Base-by-base conservation (phyloP, 1,140 invertebrate species). In the Antheraea mylitta region DNA sequence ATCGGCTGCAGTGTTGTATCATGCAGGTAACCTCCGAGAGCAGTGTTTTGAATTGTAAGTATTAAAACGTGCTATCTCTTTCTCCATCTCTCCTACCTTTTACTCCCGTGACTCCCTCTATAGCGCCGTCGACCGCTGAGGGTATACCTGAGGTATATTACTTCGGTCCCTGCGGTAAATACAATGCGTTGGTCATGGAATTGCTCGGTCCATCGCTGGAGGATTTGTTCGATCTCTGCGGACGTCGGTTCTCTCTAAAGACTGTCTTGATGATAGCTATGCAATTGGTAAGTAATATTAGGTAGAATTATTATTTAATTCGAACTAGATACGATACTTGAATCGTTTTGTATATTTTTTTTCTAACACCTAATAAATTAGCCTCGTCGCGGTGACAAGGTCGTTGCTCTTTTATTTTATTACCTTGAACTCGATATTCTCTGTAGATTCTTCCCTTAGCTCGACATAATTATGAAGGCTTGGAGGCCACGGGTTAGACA, bases 171-270 rank as follows among this genome's bases (percentile, higher is more conserved):
- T 99, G 99, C 94, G 98, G 98, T 82, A 99, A 99, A 94, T 99
- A 99, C 95, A 99, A 99, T 94, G 99, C 99, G 73, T 94, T 99
- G 92, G 99, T 99, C 81, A 98, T 99, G 98, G 99, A 99, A 94
- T 95, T 99, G 75, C 95, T 99, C 79, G 99, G 99, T 75, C 99
- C 99, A 78, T 99, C 98, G 91, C 94, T 99, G 82, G 99, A 99
- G 95, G 99, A 99, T 93, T 95, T 99, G 71, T 99, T 99, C 94
- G 99, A 99, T 94, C 94, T 99, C 81, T 99, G 99, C 94, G 99
- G 99, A 90, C 96, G 99, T 87, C 97, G 98, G 93, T 99, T 99
- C 94, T 97, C 98, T 83, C 95, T 99, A 86, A 99, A 99, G 96
- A 99, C 98, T 93, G 99, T 99, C 91, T 94, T 99, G 90, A 98